These are phyloP conservation scores for Rhagoletis pomonella DNA, from an alignment of 1,140 invertebrate genomes.

Conservation along the genomic window DNA sequence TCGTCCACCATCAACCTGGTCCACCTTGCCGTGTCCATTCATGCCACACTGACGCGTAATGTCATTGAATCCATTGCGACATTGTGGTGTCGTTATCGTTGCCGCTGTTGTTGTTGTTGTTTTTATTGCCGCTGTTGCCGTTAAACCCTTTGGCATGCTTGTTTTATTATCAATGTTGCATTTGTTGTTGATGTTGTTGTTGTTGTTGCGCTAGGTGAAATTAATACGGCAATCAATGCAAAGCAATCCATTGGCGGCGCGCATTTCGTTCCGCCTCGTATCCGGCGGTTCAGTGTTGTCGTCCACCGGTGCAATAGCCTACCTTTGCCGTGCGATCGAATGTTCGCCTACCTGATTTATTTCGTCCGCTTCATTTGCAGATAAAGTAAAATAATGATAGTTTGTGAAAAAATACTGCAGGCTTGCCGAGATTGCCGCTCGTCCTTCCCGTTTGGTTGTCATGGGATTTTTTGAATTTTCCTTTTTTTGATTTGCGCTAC, in stretches of 20 bases:
- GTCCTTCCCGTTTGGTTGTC: not conserved
- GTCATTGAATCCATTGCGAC: constrained; percentile 46
- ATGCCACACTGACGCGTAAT: constrained; percentile 50
- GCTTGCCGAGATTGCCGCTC: not conserved
- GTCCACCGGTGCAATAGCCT: constrained; percentile 17
- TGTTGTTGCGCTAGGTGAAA: constrained; percentile 9
- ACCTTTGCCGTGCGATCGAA: constrained; percentile 23
- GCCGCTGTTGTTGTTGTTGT: not conserved
- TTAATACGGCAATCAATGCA: constrained; percentile 44
- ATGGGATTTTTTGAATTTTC: not conserved
- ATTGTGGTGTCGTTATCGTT: constrained; percentile 36
- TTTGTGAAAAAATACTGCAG: not conserved
- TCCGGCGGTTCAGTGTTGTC: not conserved
- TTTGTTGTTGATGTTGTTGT: not conserved
- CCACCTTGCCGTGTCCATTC: constrained; percentile 42
- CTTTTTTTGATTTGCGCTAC: not conserved
- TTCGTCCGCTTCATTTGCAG: constrained; percentile 7
- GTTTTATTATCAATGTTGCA: constrained; percentile 1
- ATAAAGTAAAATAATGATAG: constrained; percentile 37
- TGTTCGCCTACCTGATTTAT: constrained; percentile 50
- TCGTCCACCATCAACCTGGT: not conserved
- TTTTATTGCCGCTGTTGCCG: not conserved
- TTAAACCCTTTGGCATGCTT: not conserved
- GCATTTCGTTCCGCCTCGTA: constrained; percentile 30
- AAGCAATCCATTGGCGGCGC: not conserved